These are phyloP conservation scores for Drosophila kurseongensis DNA, from an alignment of 1,140 invertebrate genomes.

Conservation along the genomic window DNA sequence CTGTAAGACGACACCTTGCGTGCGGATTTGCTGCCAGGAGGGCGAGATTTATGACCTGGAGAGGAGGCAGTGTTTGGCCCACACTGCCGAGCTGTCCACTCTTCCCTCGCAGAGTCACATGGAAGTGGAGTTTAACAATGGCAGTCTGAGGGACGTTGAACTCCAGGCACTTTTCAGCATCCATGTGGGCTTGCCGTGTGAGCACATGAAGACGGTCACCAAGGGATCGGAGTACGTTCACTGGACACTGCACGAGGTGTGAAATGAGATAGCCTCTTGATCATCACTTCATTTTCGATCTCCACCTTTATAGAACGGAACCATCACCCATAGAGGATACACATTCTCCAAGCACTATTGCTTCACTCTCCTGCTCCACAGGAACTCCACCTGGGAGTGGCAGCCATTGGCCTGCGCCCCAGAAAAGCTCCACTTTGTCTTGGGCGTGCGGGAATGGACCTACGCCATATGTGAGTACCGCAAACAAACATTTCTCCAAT, in stretches of 20 bases:
- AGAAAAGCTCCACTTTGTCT: constrained; percentile 63
- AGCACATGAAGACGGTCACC: constrained; percentile 60
- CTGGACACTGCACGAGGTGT: constrained; percentile 69
- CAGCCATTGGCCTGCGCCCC: constrained; percentile 68
- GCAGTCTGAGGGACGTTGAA: constrained; percentile 25
- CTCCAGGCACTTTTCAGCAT: constrained; percentile 42
- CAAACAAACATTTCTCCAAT: neutral
- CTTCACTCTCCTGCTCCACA: constrained; percentile 42
- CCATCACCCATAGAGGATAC: constrained; percentile 50
- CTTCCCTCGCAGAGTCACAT: constrained; percentile 46
- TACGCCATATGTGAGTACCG: constrained; percentile 75
- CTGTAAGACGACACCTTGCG: constrained; percentile 65
- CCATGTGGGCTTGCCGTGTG: constrained; percentile 64
- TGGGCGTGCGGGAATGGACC: constrained; percentile 75
- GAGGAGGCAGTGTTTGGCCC: constrained; percentile 22
- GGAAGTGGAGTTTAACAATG: constrained; percentile 41
- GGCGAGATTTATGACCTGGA: constrained; percentile 59
- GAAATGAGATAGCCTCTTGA: too few relatives aligned
- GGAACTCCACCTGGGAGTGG: constrained; percentile 61
- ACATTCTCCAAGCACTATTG: constrained; percentile 76
- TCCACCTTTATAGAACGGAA: constrained; percentile 57
- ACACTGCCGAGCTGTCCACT: neutral
- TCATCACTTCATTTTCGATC: neutral
- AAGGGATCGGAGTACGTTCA: constrained; percentile 50
- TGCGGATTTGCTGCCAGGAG: constrained; percentile 70